Base-by-base conservation (phyloP, 2,888 invertebrate species). In the Leptinotarsa rubiginosa region DNA sequence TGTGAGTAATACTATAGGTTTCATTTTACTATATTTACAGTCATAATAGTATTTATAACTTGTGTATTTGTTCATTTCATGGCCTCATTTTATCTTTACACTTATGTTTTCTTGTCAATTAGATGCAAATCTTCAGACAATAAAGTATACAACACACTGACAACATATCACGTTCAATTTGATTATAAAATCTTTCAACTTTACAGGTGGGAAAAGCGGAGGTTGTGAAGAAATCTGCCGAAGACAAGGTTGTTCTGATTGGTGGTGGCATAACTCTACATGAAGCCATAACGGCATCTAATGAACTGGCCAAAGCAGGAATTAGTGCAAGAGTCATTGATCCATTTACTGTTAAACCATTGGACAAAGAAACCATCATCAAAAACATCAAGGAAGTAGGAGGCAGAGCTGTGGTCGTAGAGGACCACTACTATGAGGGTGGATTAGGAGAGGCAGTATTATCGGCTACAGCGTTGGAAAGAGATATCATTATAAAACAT, bases 391-490 rank as follows among this genome's bases (percentile, higher is more conserved):
- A 90, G 77, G 93, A 93, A 71, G 93, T 92, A 72, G 94, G 94
- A 10, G 97, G 97, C 1, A 90, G 92, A 13, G 92, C 99, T 72
- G 87, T 99, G 68, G 97, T 97, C 50, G 97, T 98, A 0, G 99
- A 99, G 88, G 99, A 99, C 87, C 99, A 99, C 88, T 99, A 99
- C 87, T 92, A 94, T 79, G 96, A 96, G 87, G 98, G 99, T 78
- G 99, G 99, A 69, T 86, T 99, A 72, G 99, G 99, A 76, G 99
- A 99, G 87, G 98, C 99, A 20, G 98, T 99, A 12, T 87, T 94
- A 16, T 92, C 94, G 0, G 96, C 95, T 10, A 90, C 97, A 74
- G 92, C 95, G 1, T 88, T 91, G 80, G 91, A 94, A 83, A 91
- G 92, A 2, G 91, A 93, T 85, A 90, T 95, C 69, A 84, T 92